Evolutionary conservation across 92 coral and sea anemone genomes (phyloP).

Genomic region (Siderastrea radians): DNA sequence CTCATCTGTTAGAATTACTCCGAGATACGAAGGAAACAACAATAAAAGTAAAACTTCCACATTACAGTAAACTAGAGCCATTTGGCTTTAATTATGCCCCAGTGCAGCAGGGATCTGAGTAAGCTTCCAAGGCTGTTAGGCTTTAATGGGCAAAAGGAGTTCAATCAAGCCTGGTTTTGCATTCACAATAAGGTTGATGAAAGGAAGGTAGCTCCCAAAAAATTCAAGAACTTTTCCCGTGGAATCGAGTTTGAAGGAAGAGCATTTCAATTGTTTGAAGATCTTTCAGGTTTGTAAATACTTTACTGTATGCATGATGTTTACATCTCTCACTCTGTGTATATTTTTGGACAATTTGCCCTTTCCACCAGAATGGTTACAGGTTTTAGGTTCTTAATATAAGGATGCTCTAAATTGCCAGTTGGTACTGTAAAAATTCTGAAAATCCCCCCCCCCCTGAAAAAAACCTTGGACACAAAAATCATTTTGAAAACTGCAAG

Average conservation of each 20-base stretch:
- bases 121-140: slow-evolving; percentile 48
- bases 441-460: too few species aligned
- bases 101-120: slow-evolving; percentile 53
- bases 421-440: too few species aligned
- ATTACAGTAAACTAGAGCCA: slow-evolving; percentile 46
- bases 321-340: background rate
- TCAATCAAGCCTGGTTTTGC: slow-evolving; percentile 41
- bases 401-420: too few species aligned
- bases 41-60: slow-evolving; percentile 49
- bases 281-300: slow-evolving; percentile 33
- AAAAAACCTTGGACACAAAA: too few species aligned
- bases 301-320: background rate
- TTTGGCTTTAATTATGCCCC: slow-evolving; percentile 59
- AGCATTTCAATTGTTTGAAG: slow-evolving; percentile 45
- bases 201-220: slow-evolving; percentile 36
- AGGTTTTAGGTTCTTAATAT: too few species aligned
- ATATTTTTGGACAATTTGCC: too few species aligned
- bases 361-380: too few species aligned
- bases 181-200: slow-evolving; percentile 45
- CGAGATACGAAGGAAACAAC: slow-evolving; percentile 36
- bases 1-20: slow-evolving; percentile 12
- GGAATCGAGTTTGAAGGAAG: slow-evolving; percentile 47
- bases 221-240: slow-evolving; percentile 46
- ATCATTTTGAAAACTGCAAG: too few species aligned
- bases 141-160: slow-evolving; percentile 44